A percentile compares a stretch with the other conserved stretches of the same genome.
These are phyloP conservation scores for Acrobasis suavella DNA, from an alignment of 2,888 invertebrate species.

Conservation along the genomic window DNA sequence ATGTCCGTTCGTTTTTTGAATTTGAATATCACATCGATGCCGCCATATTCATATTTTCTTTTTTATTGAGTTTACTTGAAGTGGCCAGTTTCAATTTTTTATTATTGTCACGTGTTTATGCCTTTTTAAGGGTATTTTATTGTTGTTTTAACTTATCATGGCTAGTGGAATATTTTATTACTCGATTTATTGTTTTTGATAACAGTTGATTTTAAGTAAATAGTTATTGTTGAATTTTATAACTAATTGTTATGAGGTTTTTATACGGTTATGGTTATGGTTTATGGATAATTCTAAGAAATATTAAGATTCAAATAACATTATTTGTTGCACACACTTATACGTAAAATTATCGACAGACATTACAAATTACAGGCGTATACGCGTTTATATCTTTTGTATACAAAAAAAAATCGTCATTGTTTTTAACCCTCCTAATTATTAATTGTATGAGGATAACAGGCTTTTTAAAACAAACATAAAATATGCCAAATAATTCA, in stretches of 20 bases:
- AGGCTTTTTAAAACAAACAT: too few relatives aligned
- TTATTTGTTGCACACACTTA: too few relatives aligned
- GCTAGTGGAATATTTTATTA: constrained; percentile 18
- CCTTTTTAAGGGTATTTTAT: constrained; percentile 18
- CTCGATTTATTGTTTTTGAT: neutral
- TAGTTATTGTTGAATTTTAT: neutral
- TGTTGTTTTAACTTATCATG: constrained; percentile 13
- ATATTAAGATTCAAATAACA: neutral
- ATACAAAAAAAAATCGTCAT: neutral
- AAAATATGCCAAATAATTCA: too few relatives aligned
- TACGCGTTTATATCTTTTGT: constrained; percentile 14
- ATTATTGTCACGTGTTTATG: constrained; percentile 23
- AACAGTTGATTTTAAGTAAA: neutral
- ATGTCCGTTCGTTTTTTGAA: constrained; percentile 58
- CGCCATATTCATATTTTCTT: constrained; percentile 34
- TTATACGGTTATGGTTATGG: too few relatives aligned
- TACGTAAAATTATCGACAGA: too few relatives aligned
- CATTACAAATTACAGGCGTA: too few relatives aligned
- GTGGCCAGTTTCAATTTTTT: constrained; percentile 20
- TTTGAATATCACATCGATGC: constrained; percentile 49
- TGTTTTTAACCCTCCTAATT: too few relatives aligned
- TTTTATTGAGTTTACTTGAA: constrained; percentile 24
- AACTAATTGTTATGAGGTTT: neutral
- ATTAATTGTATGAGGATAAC: too few relatives aligned
- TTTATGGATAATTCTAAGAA: neutral